Conservation (phyloP, 2,113 vertebrate species). For the Takifugu flavidus region DNA sequence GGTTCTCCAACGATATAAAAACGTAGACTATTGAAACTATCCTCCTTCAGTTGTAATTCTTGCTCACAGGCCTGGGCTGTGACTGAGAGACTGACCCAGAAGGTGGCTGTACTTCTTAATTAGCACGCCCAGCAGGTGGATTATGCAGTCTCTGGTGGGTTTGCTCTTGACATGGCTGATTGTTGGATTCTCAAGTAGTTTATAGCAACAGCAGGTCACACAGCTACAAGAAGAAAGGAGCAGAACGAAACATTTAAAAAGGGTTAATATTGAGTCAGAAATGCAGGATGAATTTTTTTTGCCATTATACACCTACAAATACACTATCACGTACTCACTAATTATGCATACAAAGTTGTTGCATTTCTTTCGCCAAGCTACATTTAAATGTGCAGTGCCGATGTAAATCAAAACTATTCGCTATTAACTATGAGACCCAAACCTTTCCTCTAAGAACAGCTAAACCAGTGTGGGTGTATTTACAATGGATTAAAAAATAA, state of each 20-base stretch:
- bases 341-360: no score
- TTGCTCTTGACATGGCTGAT: constrained; percentile 85
- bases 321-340: no score
- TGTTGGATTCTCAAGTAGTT: constrained; percentile 87
- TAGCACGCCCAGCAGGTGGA: constrained; percentile 83
- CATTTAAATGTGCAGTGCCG: no score
- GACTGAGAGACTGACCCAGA: constrained; percentile 77
- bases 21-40: background rate
- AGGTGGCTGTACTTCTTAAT: constrained; percentile 86
- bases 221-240: constrained; percentile 70
- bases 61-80: background rate
- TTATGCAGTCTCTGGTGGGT: constrained; percentile 78
- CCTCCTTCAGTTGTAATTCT: background rate
- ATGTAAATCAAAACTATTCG: no score
- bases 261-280: background rate
- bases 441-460: no score
- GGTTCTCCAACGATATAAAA: background rate
- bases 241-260: background rate
- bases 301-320: no score
- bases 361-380: no score
- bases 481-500: no score
- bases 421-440: no score
- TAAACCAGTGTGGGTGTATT: no score
- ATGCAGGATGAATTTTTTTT: no score
- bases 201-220: constrained; percentile 89